phyloP scores from a whole-genome alignment of 2,888 invertebrate genomes.

The Hipparchia sbordonii region DNA sequence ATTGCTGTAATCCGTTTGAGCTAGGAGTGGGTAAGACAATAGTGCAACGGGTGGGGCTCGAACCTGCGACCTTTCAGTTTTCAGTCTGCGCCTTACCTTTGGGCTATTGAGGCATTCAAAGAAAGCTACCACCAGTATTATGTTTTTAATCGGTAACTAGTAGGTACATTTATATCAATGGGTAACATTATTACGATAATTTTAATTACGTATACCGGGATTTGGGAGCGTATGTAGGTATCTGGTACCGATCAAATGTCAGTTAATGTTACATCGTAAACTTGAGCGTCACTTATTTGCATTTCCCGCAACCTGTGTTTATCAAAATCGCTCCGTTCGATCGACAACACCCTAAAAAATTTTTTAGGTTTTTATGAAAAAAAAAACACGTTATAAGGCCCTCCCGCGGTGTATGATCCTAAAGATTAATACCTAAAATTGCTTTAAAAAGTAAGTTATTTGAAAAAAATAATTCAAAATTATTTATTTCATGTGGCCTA shows the following conservation, averaged over 20 bases:
- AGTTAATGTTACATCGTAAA: constrained; percentile 66
- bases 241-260: constrained; percentile 60
- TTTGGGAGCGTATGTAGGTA: constrained; percentile 32
- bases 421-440: not conserved
- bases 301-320: constrained; percentile 59
- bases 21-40: too few relatives aligned
- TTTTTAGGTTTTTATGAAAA: not conserved
- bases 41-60: too few relatives aligned
- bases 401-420: not conserved
- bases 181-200: not conserved
- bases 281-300: constrained; percentile 53
- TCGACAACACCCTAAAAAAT: constrained; percentile 45
- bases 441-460: too few relatives aligned
- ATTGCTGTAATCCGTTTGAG: too few relatives aligned
- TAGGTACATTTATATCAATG: too few relatives aligned
- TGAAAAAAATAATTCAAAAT: too few relatives aligned
- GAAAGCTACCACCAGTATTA: too few relatives aligned
- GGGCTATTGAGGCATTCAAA: too few relatives aligned
- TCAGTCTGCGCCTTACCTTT: too few relatives aligned
- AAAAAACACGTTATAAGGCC: constrained; percentile 1
- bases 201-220: constrained; percentile 1
- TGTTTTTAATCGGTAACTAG: too few relatives aligned
- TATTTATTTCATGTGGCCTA: too few relatives aligned
- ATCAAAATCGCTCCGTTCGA: constrained; percentile 60
- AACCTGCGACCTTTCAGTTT: too few relatives aligned